Evolutionary conservation across 53 echinoderm and acorn worm genomes (phyloP).

Genomic region (Crossaster papposus): DNA sequence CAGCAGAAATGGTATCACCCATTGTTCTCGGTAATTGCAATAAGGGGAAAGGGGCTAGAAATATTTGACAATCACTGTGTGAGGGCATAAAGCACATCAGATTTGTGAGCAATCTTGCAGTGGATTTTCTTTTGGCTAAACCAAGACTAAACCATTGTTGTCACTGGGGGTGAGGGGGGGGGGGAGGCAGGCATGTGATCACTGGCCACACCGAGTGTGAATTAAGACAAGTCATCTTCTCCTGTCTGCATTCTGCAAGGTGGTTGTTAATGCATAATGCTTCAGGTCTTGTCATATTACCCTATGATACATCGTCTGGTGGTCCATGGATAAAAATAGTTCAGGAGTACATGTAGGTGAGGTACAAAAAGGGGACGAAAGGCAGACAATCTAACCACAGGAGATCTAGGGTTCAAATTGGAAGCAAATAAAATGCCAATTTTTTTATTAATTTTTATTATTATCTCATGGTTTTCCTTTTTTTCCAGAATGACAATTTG

Average conservation of each 20-base stretch:
- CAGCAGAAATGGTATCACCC: conserved; percentile 3
- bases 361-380: conserved; percentile 16
- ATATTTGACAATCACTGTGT: neutral
- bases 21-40: neutral
- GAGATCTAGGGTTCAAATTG: neutral
- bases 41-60: neutral
- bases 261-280: neutral
- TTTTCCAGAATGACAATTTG: too few species aligned
- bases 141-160: neutral
- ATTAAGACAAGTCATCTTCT: conserved; percentile 29
- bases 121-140: neutral
- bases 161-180: neutral
- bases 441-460: neutral
- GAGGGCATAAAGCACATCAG: neutral
- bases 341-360: neutral
- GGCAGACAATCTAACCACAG: neutral
- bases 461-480: neutral
- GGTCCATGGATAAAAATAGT: conserved; percentile 33
- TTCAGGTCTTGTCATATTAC: neutral
- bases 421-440: neutral
- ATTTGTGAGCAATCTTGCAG: neutral
- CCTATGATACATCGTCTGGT: conserved; percentile 34
- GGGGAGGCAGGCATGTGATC: too few species aligned
- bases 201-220: conserved; percentile 22
- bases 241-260: neutral